phyloP scores from a whole-genome alignment of 2,797 vertebrate species.

The Petrocephalus schoutedeni region DNA sequence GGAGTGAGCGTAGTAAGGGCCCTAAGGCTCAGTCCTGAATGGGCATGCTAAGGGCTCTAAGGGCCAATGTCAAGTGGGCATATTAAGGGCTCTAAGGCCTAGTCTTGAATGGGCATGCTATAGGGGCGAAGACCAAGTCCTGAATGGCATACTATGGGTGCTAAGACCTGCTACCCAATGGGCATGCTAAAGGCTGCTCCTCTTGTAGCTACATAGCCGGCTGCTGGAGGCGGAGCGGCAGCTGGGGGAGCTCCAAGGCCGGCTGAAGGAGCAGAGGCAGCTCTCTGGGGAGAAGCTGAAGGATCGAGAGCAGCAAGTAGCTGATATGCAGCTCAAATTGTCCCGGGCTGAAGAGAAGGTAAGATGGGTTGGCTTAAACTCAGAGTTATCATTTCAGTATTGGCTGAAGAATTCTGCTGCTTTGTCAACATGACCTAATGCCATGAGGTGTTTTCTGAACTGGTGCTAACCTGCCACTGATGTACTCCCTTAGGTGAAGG shows the following conservation, averaged over 20 bases:
- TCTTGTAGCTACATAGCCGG: slow-evolving; percentile 80
- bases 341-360: slow-evolving; percentile 93
- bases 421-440: neutral
- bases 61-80: no score
- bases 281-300: slow-evolving; percentile 93
- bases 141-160: neutral
- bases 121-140: no score
- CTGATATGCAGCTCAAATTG: slow-evolving; percentile 87
- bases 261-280: slow-evolving; percentile 93
- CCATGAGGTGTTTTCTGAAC: neutral
- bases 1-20: no score
- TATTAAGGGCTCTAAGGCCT: no score
- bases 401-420: neutral
- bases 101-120: no score
- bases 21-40: no score
- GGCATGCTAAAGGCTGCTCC: neutral
- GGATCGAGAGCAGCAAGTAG: slow-evolving; percentile 90
- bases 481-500: slow-evolving; percentile 72
- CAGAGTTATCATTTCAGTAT: neutral
- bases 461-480: neutral
- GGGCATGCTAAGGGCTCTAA: no score
- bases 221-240: slow-evolving; percentile 90
- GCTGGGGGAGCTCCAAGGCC: slow-evolving; percentile 86
- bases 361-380: slow-evolving; percentile 10
- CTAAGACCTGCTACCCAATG: neutral